Percentiles rank a stretch among this genome's conserved stretches.
Evolutionary conservation across 2,113 vertebrate genomes (phyloP).

Genomic region (Salvelinus sp.): DNA sequence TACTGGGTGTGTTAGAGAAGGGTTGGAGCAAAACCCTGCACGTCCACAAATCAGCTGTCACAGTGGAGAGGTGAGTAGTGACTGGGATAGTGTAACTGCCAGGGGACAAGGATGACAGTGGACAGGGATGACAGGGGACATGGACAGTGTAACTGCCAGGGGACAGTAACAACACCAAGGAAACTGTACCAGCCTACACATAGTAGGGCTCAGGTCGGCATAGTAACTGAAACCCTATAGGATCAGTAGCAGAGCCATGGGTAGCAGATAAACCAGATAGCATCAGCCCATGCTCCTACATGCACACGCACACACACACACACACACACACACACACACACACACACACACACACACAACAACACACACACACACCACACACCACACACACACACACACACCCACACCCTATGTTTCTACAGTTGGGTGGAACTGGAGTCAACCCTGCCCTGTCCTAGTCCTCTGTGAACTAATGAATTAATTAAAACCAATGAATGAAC

Average conservation of each 20-base stretch:
- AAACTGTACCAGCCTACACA: no score
- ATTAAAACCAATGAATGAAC: no score
- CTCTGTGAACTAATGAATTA: no score
- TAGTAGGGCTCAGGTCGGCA: no score
- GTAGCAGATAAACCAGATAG: no score
- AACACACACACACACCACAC: no score
- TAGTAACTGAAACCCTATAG: no score
- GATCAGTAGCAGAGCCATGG: no score
- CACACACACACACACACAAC: no score
- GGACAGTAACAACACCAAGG: background rate
- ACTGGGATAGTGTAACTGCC: background rate
- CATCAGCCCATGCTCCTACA: background rate
- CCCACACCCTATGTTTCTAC: background rate
- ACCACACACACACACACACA: no score
- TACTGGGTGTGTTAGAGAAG: background rate
- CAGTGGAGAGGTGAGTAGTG: background rate
- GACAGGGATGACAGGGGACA: background rate
- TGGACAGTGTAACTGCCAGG: background rate
- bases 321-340: no score
- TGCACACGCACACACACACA: conserved; percentile 3
- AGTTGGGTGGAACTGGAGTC: background rate
- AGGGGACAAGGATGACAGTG: background rate
- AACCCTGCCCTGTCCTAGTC: no score
- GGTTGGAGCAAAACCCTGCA: background rate
- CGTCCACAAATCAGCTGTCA: background rate